These are phyloP conservation scores for Euglossa dilemma DNA, from an alignment of 1,140 invertebrate species.

Conservation along the genomic window DNA sequence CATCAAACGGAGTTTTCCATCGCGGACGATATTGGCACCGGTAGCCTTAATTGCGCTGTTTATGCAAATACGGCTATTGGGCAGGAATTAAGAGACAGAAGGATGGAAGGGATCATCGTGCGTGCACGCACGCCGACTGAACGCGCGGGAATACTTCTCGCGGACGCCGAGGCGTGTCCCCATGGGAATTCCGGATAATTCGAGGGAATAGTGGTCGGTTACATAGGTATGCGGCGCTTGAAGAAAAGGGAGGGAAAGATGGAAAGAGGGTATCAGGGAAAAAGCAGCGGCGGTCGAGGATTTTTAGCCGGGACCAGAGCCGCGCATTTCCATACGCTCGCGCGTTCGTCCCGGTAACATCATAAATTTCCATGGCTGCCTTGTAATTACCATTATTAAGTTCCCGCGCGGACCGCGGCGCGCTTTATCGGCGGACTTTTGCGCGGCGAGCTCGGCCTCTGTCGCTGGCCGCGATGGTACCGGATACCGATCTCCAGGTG, in stretches of 20 bases:
- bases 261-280: neutral
- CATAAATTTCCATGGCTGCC: conserved; percentile 56
- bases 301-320: neutral
- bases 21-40: neutral
- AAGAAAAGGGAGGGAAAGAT: neutral
- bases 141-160: neutral
- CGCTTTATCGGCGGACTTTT: conserved; percentile 61
- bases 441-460: conserved; percentile 29
- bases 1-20: neutral
- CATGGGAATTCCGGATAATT: conserved; percentile 24
- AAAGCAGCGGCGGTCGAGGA: conserved; percentile 1
- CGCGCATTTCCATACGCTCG: conserved; percentile 29
- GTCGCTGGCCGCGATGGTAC: conserved; percentile 40
- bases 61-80: neutral
- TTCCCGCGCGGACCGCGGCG: conserved; percentile 55
- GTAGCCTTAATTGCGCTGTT: too few species aligned
- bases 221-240: conserved; percentile 3
- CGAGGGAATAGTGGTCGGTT: neutral
- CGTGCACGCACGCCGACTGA: too few species aligned
- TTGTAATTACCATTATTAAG: conserved; percentile 70
- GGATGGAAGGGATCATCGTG: neutral
- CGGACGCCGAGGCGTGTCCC: conserved; percentile 12
- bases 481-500: conserved; percentile 59
- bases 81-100: neutral
- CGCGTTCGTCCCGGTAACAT: conserved; percentile 42